These are phyloP conservation scores for Sisyra terminalis DNA, from an alignment of 2,888 invertebrate species.

Conservation along the genomic window DNA sequence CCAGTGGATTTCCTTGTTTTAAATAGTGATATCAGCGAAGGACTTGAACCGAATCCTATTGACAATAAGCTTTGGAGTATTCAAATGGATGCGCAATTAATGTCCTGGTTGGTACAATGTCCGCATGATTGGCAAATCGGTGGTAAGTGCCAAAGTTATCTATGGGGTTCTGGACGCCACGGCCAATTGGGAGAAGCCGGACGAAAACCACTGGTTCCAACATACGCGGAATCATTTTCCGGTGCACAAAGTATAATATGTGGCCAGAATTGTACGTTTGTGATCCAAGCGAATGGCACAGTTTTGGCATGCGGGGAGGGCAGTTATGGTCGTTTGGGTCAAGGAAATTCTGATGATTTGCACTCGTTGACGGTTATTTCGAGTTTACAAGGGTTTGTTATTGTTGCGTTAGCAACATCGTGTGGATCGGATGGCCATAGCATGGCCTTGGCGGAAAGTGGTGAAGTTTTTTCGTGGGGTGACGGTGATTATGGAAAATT, in stretches of 20 bases:
- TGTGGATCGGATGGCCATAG: conserved; percentile 48
- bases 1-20: conserved; percentile 24
- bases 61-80: conserved; percentile 36
- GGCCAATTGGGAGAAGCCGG: conserved; percentile 42
- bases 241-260: conserved; percentile 38
- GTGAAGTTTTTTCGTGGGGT: conserved; percentile 49
- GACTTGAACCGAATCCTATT: conserved; percentile 15
- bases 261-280: conserved; percentile 49
- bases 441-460: conserved; percentile 43
- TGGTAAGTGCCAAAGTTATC: conserved; percentile 38
- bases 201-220: conserved; percentile 26
- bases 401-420: conserved; percentile 42
- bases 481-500: conserved; percentile 49
- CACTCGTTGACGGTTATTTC: conserved; percentile 38
- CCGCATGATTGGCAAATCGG: conserved; percentile 50
- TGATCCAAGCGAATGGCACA: conserved; percentile 40
- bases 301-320: conserved; percentile 48
- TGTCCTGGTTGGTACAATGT: conserved; percentile 38
- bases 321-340: conserved; percentile 43
- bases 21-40: conserved; percentile 15
- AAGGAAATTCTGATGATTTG: conserved; percentile 44
- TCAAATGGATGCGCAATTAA: conserved; percentile 40
- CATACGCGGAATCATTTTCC: conserved; percentile 29
- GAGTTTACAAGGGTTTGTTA: conserved; percentile 42
- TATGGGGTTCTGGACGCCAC: conserved; percentile 46